Percentiles rank a stretch among this genome's conserved stretches.
Conservation (phyloP, 2,888 invertebrate species). For the Athrips mouffetella region DNA sequence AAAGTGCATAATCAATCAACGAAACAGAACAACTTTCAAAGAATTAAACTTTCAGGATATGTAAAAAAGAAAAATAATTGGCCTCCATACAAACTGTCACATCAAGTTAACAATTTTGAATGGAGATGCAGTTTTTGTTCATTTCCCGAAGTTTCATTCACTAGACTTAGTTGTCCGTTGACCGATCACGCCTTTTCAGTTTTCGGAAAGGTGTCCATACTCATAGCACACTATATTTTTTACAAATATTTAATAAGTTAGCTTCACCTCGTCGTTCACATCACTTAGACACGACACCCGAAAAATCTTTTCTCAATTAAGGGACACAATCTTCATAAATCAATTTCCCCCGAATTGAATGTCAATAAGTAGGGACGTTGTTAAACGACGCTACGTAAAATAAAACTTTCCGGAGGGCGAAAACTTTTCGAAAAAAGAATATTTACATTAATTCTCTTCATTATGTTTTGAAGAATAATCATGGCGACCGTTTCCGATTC, state of each 20-base stretch:
- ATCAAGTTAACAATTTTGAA: too few relatives aligned
- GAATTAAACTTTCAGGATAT: too few relatives aligned
- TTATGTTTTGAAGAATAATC: slow-evolving; percentile 80
- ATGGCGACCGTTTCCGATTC: slow-evolving; percentile 71
- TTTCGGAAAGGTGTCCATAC: too few relatives aligned
- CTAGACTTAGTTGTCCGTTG: too few relatives aligned
- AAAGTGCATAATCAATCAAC: too few relatives aligned
- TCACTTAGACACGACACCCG: slow-evolving; percentile 25
- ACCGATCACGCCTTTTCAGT: too few relatives aligned
- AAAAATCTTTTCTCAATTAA: slow-evolving; percentile 73
- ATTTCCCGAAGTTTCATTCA: too few relatives aligned
- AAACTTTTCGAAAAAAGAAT: slow-evolving; percentile 73
- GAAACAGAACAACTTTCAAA: too few relatives aligned
- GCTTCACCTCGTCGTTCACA: slow-evolving; percentile 17
- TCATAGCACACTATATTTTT: too few relatives aligned
- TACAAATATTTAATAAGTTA: neutral
- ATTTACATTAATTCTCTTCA: slow-evolving; percentile 80
- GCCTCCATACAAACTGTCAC: too few relatives aligned
- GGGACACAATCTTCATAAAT: slow-evolving; percentile 78
- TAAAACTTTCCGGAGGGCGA: slow-evolving; percentile 77
- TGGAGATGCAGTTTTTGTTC: too few relatives aligned
- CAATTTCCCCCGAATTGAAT: slow-evolving; percentile 78
- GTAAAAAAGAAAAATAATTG: too few relatives aligned
- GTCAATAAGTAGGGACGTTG: slow-evolving; percentile 77
- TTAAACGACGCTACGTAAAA: slow-evolving; percentile 76